Base-by-base conservation (phyloP, 2,888 invertebrate genomes). In the Halocaridina rubra region DNA sequence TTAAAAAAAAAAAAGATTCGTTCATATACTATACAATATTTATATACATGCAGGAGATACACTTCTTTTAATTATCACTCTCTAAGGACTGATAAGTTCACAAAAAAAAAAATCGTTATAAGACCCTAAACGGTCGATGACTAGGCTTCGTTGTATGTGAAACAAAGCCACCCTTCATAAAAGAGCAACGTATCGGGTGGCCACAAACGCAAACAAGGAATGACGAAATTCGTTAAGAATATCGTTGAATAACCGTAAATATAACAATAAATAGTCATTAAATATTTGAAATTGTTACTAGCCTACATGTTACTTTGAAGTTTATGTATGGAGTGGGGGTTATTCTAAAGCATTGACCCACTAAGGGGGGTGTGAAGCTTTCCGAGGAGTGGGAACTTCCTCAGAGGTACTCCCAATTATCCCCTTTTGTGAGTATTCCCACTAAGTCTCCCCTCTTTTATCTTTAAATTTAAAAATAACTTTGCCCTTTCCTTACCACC, bases 121-220 rank as follows among this genome's bases (percentile, higher is more conserved):
- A 67, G 61, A 80, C 46, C 33, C n/a, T 16, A 7, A 22, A n/a
- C 29, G 79, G 64, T 75, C 81, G 81, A 61, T 77, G 81, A 72
- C 53, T 80, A 61, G 29, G 7, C 10, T 81, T 85, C 85, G 85
- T 85, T 85, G 85, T 85, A 46, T 85, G 46, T 67, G 85, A 85
- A 85, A 85, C 85, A 16, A n/a, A 7, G 80, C 8, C 75, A 59
- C 75, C 75, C 76, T 69, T 82, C 32, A n/a, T 61, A 76, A 76
- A 76, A 76, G 57, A 76, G 19, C 76, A 57, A 59, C 29, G 61
- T 32, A 76, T 5, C 29, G 76, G 76, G 72, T 19, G 72, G 67
- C 69, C 53, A 53, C 33, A 30, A 53, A 71, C 59, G 61, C 80
- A 33, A 30, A 59, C 57, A 67, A 78, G n/a, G n/a, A n/a, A n/a